phyloP scores from a whole-genome alignment of 2,888 invertebrate species.

The Papilio demoleus region DNA sequence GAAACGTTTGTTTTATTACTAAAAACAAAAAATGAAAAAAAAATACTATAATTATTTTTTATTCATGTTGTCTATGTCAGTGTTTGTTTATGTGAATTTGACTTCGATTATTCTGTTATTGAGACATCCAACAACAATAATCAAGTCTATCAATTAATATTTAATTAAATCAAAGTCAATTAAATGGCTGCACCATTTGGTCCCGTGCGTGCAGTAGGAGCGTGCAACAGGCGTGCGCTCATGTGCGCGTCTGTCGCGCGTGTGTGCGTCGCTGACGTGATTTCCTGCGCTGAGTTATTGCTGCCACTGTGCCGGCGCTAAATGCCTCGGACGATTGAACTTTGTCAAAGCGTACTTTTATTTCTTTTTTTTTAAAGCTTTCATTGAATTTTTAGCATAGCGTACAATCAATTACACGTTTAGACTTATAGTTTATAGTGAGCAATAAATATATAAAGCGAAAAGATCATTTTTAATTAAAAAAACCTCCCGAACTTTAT shows the following conservation, averaged over 20 bases:
- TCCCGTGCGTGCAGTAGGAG: constrained; percentile 44
- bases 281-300: constrained; percentile 84
- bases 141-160: not conserved
- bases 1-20: too few species aligned
- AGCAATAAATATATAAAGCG: too few species aligned
- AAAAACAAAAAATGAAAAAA: too few species aligned
- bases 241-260: constrained; percentile 45
- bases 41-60: too few species aligned
- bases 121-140: not conserved
- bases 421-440: too few species aligned
- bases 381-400: not conserved
- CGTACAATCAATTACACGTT: too few species aligned
- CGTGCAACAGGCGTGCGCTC: constrained; percentile 48
- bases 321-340: constrained; percentile 67
- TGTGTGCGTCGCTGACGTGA: constrained; percentile 79
- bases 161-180: not conserved
- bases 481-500: too few species aligned
- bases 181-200: constrained; percentile 48
- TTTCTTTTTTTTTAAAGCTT: not conserved
- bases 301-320: constrained; percentile 83
- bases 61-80: too few species aligned
- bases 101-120: not conserved
- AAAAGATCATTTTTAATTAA: too few species aligned
- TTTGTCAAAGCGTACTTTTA: constrained; percentile 54
- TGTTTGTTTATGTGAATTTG: too few species aligned